Base-by-base conservation (phyloP, 1,140 invertebrate species). In the Linepithema humile region DNA sequence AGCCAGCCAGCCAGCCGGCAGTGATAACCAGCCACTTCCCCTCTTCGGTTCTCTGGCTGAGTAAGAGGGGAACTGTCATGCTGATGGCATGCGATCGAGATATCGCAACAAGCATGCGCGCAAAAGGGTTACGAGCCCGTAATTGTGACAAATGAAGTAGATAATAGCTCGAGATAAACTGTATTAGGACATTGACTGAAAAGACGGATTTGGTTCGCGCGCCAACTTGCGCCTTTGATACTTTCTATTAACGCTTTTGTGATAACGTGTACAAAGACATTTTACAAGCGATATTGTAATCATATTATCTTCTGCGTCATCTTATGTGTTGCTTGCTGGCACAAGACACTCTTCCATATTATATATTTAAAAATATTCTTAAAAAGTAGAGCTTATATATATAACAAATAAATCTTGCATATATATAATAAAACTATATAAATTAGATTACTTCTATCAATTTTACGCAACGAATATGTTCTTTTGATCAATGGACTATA, bases 401-500 rank as follows among this genome's bases (percentile, higher is more conserved):
- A 20, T 20, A 43, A 60, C 5, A 15, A 40, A 59, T 29, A 57
- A 72, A 70, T 35, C 2, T 50, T 9, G 29, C 7, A 9, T 20
- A n/a, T 10, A 23, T 38, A 9, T 17, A 40, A 65, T 65, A 23
- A 50, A 64, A 38, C 0, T 10, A 26, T 65, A 26, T 48, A 23
- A 45, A 48, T 45, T 45, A 64, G 12, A 48, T 77, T 48, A 77
- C 82, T 88, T 82, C 57, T 53, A 82, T 59, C 84, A 90, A 90
- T 91, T 93, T 92, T 89, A 84, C 84, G 77, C 86, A 85, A 85
- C 77, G 85, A 85, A 90, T 89, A 75, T 75, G 85, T 84, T 87
- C 70, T 93, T 91, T 87, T 93, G 92, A 94, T 94, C 93, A 93
- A 94, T 94, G 91, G 93, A 84, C 87, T 88, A 88, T 88, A 85